Conservation (phyloP, 2,113 vertebrate species). For the Diadophis punctatus region DNA sequence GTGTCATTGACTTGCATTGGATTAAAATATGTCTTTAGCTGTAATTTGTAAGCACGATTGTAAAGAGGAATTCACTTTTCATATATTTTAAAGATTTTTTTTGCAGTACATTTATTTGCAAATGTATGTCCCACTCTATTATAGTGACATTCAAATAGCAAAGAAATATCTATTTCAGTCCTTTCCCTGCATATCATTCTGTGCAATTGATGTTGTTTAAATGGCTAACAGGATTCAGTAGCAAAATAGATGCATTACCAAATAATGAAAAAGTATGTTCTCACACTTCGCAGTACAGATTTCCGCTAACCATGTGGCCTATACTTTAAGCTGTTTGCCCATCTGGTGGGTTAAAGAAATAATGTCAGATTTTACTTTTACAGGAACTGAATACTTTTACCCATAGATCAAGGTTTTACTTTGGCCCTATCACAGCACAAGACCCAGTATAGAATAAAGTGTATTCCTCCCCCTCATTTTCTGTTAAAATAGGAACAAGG, state of each 20-base stretch:
- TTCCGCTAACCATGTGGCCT: background rate
- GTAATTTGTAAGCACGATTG: background rate
- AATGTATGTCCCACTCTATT: background rate
- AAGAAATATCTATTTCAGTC: background rate
- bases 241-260: background rate
- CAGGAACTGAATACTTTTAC: background rate
- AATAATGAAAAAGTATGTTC: background rate
- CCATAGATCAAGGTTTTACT: background rate
- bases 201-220: background rate
- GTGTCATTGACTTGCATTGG: background rate
- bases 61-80: background rate
- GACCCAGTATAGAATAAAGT: too few species aligned
- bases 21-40: background rate
- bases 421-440: background rate
- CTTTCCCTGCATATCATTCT: background rate
- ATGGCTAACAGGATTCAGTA: background rate
- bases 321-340: background rate
- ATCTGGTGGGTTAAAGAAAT: background rate
- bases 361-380: background rate
- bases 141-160: background rate
- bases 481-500: background rate
- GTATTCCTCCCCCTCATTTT: background rate
- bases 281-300: background rate
- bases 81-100: background rate
- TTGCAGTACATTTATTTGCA: background rate